Evolutionary conservation across 2,888 invertebrate genomes (phyloP).

Genomic region (Criorhina ranunculi): DNA sequence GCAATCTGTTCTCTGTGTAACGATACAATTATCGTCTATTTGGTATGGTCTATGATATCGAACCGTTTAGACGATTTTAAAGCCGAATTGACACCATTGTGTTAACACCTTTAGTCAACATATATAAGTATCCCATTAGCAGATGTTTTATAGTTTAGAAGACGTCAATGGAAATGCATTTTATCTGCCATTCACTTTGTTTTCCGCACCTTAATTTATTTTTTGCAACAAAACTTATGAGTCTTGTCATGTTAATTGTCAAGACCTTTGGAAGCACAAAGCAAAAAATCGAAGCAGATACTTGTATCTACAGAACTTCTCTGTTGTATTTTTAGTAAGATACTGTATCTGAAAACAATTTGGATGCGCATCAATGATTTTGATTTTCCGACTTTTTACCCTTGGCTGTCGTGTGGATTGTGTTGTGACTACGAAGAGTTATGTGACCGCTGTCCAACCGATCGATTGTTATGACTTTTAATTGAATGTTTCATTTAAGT

Average conservation of each 20-base stretch:
- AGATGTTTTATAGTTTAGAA: not conserved
- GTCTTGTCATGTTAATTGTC: constrained; percentile 29
- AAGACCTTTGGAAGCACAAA: constrained; percentile 7
- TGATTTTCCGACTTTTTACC: constrained; percentile 15
- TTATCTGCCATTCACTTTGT: too few species aligned
- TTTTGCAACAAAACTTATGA: too few species aligned
- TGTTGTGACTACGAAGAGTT: constrained; percentile 1
- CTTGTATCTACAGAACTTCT: too few species aligned
- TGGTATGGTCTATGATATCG: not conserved
- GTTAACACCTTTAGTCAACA: constrained; percentile 21
- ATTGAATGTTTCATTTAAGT: constrained; percentile 24
- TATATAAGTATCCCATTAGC: too few species aligned
- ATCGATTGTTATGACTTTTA: constrained; percentile 29
- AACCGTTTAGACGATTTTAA: constrained; percentile 26
- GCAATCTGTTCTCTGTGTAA: not conserved
- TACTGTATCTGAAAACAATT: constrained; percentile 16
- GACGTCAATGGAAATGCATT: not conserved
- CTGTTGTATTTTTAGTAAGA: too few species aligned
- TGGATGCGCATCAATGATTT: constrained; percentile 51
- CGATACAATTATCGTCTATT: constrained; percentile 10
- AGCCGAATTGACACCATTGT: constrained; percentile 26
- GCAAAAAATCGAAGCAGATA: too few species aligned
- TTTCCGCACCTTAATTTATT: too few species aligned
- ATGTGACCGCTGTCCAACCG: constrained; percentile 12
- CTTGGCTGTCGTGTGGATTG: not conserved